These are phyloP conservation scores for Contarinia nasturtii DNA, from an alignment of 1,140 invertebrate species.

Conservation along the genomic window DNA sequence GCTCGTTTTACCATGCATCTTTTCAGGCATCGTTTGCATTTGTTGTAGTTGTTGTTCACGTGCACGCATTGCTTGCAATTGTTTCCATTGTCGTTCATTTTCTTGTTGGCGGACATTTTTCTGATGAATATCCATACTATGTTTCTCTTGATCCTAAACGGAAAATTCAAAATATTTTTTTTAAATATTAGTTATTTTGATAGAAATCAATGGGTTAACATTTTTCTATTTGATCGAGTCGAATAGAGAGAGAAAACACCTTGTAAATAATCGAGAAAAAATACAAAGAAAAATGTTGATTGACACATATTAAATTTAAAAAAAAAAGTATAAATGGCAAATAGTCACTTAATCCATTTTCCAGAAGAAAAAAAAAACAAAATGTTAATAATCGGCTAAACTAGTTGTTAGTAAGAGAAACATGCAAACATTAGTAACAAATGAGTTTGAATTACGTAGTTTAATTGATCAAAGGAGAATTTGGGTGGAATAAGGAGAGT, in stretches of 20 bases:
- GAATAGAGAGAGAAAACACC: not conserved
- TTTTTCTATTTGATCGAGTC: not conserved
- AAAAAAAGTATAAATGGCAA: too few species aligned
- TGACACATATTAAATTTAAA: too few species aligned
- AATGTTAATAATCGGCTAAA: too few species aligned
- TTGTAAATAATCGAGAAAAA: not conserved
- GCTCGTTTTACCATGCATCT: slow-evolving; percentile 50
- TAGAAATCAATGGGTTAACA: not conserved
- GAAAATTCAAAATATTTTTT: not conserved
- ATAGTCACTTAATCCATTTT: not conserved
- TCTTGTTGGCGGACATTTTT: slow-evolving; percentile 55
- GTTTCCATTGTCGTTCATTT: slow-evolving; percentile 73
- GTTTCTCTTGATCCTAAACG: slow-evolving; percentile 47
- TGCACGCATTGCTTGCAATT: slow-evolving; percentile 53
- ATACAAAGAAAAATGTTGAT: too few species aligned
- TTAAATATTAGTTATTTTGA: not conserved
- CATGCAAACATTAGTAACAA: too few species aligned
- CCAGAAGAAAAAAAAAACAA: not conserved
- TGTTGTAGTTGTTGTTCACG: slow-evolving; percentile 45
- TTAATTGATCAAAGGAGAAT: too few species aligned
- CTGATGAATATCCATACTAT: slow-evolving; percentile 29
- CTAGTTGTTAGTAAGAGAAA: too few species aligned
- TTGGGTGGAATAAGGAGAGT: too few species aligned
- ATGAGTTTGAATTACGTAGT: too few species aligned
- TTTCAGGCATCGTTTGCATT: slow-evolving; percentile 39